Evolutionary conservation across 2,888 invertebrate genomes (phyloP), one percentile per base, ranked within the genome.

Genomic region (Hetaerina titia): DNA sequence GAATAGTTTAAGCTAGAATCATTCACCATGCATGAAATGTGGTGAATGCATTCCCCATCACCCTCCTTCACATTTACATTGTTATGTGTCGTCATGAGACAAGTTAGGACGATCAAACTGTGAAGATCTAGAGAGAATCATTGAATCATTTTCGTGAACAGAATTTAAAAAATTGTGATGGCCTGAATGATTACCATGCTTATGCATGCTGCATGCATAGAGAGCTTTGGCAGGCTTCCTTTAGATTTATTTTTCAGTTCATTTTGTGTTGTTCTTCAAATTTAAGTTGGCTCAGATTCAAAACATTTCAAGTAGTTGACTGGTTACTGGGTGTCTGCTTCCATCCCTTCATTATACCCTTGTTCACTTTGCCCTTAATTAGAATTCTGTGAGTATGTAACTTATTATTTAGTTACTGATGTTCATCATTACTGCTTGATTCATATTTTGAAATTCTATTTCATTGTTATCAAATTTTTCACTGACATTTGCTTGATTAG

Each of bases 121-220:
- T 8, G 1, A 6, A 81, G 25, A 31, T 31, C 7, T 81, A 60
- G 11, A 31, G 31, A 31, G 19, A 31, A 22, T 31, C 11, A 69
- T 31, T 81, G n/a, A 31, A 81, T 81, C 11, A 81, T 19, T 31
- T 25, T 69, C 17, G 45, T 45, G 45, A 45, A 45, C 45, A 45
- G 45, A 45, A 45, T 45, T n/a, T 45, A 45, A 45, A 45, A 45
- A 45, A 45, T 6, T 69, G 8, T 31, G 25, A 81, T 31, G 4
- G 81, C 13, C 81, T 15, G 81, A 81, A 81, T 81, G 81, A 31
- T 81, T 31, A 22, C 1, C 31, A 31, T 81, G 81, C 81, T 81
- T 81, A 11, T 31, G 81, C 81, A 81, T 81, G 81, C 81, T 81
- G 81, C 81, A 81, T 81, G 81, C 25, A 15, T 81, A 81, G 81